Conservation (phyloP, 2,113 vertebrate species). For the Phycodurus eques region DNA sequence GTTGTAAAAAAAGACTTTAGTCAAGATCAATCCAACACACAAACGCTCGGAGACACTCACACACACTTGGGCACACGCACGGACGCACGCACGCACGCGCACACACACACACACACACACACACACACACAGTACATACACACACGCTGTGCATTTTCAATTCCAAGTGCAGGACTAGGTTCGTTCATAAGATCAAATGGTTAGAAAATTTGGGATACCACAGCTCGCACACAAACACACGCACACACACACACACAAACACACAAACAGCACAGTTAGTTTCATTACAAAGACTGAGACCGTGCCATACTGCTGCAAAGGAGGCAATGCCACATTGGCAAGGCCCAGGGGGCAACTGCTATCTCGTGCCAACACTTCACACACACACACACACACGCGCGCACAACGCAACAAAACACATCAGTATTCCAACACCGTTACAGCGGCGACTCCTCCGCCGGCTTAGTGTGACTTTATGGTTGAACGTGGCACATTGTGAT, state of each 20-base stretch:
- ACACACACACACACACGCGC: slow-evolving; percentile 20
- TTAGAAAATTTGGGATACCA: background rate
- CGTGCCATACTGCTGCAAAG: slow-evolving; percentile 68
- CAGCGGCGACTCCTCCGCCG: slow-evolving; percentile 39
- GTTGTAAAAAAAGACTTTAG: background rate
- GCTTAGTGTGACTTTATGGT: slow-evolving; percentile 49
- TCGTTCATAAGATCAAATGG: background rate
- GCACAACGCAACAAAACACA: slow-evolving; percentile 32
- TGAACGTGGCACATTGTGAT: slow-evolving; percentile 12
- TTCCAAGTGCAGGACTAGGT: background rate
- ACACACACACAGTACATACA: background rate
- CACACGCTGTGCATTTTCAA: slow-evolving; percentile 6
- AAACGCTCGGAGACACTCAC: background rate
- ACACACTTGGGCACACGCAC: background rate
- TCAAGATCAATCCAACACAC: slow-evolving; percentile 13
- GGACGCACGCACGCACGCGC: slow-evolving; percentile 3
- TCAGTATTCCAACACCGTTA: slow-evolving; percentile 61
- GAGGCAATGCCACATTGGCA: slow-evolving; percentile 69
- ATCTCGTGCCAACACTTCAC: slow-evolving; percentile 64
- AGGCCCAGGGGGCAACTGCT: slow-evolving; percentile 67
- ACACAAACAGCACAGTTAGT: slow-evolving; percentile 23
- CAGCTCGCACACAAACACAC: background rate
- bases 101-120: slow-evolving; percentile 9
- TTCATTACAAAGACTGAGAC: slow-evolving; percentile 62
- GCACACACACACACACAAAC: slow-evolving; percentile 1